These are phyloP conservation scores for Drosophila meridiana DNA, from an alignment of 2,888 invertebrate genomes.

Conservation along the genomic window DNA sequence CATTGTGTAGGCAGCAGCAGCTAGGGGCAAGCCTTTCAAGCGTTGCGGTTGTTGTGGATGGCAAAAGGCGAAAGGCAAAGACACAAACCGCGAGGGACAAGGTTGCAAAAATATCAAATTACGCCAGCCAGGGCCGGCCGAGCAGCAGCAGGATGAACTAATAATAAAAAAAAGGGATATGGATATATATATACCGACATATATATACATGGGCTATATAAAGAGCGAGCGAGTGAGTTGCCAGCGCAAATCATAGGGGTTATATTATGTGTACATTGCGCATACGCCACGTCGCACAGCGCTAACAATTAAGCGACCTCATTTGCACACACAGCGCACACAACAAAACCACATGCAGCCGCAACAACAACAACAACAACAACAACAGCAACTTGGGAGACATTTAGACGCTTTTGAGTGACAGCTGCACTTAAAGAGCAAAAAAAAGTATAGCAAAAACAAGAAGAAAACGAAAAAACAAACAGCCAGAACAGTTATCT, in stretches of 20 bases:
- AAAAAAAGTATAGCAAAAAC: slow-evolving; percentile 32
- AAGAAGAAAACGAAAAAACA: not conserved
- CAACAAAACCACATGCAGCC: slow-evolving; percentile 37
- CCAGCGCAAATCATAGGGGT: slow-evolving; percentile 27
- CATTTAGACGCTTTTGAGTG: slow-evolving; percentile 76
- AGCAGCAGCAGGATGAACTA: slow-evolving; percentile 54
- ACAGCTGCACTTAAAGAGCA: slow-evolving; percentile 79
- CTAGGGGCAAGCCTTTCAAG: slow-evolving; percentile 63
- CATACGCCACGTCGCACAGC: slow-evolving; percentile 60
- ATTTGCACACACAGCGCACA: slow-evolving; percentile 57
- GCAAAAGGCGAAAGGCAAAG: slow-evolving; percentile 45
- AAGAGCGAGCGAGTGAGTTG: not conserved
- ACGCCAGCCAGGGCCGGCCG: slow-evolving; percentile 28
- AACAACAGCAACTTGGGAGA: slow-evolving; percentile 64
- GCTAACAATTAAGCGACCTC: slow-evolving; percentile 78
- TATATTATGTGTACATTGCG: slow-evolving; percentile 38
- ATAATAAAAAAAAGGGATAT: slow-evolving; percentile 43
- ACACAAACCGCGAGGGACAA: slow-evolving; percentile 69
- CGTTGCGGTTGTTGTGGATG: slow-evolving; percentile 43
- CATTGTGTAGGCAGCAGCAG: slow-evolving; percentile 22
- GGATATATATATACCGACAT: not conserved
- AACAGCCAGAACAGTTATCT: slow-evolving; percentile 18
- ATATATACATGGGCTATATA: not conserved
- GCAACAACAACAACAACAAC: slow-evolving; percentile 31
- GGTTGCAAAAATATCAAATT: slow-evolving; percentile 71